Base-by-base conservation (phyloP, 2,113 vertebrate species). In the Isichthys henryi region DNA sequence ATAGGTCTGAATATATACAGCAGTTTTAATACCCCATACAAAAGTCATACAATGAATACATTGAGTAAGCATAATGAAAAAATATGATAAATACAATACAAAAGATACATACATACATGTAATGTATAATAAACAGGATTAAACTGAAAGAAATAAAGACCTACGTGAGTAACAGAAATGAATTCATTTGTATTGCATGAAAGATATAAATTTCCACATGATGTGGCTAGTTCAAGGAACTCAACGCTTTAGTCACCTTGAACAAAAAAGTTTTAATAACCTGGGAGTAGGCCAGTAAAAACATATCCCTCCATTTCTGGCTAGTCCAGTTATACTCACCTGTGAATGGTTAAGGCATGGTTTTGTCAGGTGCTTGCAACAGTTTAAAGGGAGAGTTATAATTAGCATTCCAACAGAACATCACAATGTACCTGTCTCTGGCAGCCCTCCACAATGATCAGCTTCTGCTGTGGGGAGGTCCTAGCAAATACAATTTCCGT, bases 371-470 rank as follows among this genome's bases (percentile, higher is more conserved):
- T 62, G 58, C 58, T n/a, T 58, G 23, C 15, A 53, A 53, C 52
- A 62, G 56, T n/a, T 66, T n/a, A 66, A 66, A 27, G n/a, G n/a
- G 58, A 62, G 58, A 62, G n/a, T 66, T 62, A 27, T 10, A 62
- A 66, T 66, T 66, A 27, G 9, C 9, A 66, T 66, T 66, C 9
- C 23, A 27, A 62, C 7, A n/a, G 21, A 62, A 66, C n/a, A 27
- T 27, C 9, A 19, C 6, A 0, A 39, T 66, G n/a, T 84, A 98
- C 97, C 97, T 98, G 98, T 93, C 98, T 94, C 95, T 99, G 98
- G 89, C 97, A 99, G 39, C 98, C 98, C 92, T 98, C 98, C 86
- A 98, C 98, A 0, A 98, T 98, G 94, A 99, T 98, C 52, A 99
- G 96, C 23, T 98, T 98, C 95, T 98, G 98, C 91, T 98, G 97